Base-by-base conservation (phyloP, 1,140 invertebrate genomes). In the Philopotamus ludificatus region DNA sequence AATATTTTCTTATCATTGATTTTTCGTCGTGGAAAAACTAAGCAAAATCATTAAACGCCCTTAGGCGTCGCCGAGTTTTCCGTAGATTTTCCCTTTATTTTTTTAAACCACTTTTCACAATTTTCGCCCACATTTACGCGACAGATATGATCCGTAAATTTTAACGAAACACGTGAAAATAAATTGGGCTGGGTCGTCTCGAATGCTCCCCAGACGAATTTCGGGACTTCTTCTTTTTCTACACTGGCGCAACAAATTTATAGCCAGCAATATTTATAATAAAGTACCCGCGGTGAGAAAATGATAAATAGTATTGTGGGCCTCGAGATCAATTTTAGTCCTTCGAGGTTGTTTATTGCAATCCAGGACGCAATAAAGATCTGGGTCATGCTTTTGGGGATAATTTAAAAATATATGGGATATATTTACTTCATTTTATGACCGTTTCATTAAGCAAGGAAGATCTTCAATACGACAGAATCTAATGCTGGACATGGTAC, bases 71-170 rank as follows among this genome's bases (percentile, higher is more conserved):
- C 39, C n/a, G 26, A 58, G 25, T 41, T 47, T 49, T 47, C 42
- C 41, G 20, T 25, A 12, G 26, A 7, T 47, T 42, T 41, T 60
- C 42, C 18, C 8, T 41, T 41, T 41, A 60, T 22, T 42, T 21
- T 60, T 60, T 60, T 41, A 60, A 16, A 42, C 57, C 21, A 60
- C 57, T 68, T 63, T 55, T 60, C 41, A 26, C 53, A 50, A 62
- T 58, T 68, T 65, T 65, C 63, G 63, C 49, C 62, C 61, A 54
- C 65, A 68, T 68, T 68, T 68, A 68, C 67, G 63, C 57, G 63
- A 62, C 67, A 65, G 65, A 65, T 65, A 62, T 68, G 67, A 65
- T 63, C 42, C 54, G 55, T 64, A 55, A 65, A 68, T 62, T 58
- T 34, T 22, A n/a, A 39, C 25, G 63, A 57, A 68, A 68, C 61